A percentile compares a stretch with the other conserved stretches of the same genome.
Conservation (phyloP, 2,797 vertebrate species). For the Leptoclinus maculatus region DNA sequence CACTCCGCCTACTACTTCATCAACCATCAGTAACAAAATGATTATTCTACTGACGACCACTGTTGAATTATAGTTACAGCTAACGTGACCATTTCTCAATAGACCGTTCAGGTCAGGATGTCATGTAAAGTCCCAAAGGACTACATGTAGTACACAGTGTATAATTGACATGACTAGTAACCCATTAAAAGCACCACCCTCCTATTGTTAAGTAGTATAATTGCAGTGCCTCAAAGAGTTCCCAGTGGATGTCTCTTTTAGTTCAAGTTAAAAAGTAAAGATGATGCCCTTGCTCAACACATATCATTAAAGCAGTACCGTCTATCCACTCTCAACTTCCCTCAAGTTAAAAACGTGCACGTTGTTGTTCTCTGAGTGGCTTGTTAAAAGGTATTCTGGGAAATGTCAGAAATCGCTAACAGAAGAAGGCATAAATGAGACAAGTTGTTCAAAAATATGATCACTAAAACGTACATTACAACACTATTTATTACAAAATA, state of each 20-base stretch:
- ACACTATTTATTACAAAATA: background rate
- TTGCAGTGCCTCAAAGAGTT: slow-evolving; percentile 24
- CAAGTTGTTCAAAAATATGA: background rate
- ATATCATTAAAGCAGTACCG: slow-evolving; percentile 22
- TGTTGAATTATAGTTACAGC: background rate
- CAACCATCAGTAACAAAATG: background rate
- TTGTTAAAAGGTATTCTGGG: slow-evolving; percentile 28
- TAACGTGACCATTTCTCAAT: background rate
- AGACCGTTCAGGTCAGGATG: background rate
- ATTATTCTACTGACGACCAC: background rate
- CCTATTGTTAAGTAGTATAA: slow-evolving; percentile 12
- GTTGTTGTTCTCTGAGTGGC: slow-evolving; percentile 1
- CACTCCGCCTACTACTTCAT: background rate
- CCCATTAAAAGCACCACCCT: slow-evolving; percentile 8
- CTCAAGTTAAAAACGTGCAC: slow-evolving; percentile 13
- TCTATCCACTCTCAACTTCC: slow-evolving; percentile 12
- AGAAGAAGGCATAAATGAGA: background rate
- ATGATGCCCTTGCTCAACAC: slow-evolving; percentile 16
- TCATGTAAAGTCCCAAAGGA: background rate
- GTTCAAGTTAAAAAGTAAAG: slow-evolving; percentile 1
- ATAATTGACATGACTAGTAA: background rate
- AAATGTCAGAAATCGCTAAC: slow-evolving; percentile 17
- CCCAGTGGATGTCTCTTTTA: slow-evolving; percentile 21
- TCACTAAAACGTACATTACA: background rate
- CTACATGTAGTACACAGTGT: background rate